Conservation (phyloP, 2,113 vertebrate genomes). For the Clarias macrocephalus region DNA sequence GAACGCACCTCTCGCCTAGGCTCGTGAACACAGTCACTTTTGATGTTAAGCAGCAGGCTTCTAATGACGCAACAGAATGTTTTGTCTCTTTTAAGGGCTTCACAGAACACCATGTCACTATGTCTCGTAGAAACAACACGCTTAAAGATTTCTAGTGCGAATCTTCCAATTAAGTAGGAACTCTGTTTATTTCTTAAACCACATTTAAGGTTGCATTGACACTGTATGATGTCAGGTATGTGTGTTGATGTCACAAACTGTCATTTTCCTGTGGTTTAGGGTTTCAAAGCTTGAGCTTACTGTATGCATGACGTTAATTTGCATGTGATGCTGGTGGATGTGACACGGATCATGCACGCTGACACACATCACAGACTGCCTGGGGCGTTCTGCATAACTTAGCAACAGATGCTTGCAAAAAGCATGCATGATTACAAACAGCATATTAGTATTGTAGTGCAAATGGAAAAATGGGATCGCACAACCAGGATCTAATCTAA, state of each 20-base stretch:
- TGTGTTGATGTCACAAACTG: background rate
- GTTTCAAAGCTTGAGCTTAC: background rate
- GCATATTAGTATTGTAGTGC: background rate
- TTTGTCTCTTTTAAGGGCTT: background rate
- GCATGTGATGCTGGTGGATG: background rate
- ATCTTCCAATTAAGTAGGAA: background rate
- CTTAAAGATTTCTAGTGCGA: background rate
- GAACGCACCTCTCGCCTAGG: constrained; percentile 23
- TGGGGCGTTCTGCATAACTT: background rate
- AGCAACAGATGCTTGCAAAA: constrained; percentile 6
- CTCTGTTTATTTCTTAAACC: background rate
- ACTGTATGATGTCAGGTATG: background rate
- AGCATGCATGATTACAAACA: background rate
- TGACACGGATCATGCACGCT: background rate
- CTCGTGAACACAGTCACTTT: background rate
- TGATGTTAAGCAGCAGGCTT: constrained; percentile 13
- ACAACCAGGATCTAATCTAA: background rate
- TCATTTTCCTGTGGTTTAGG: background rate
- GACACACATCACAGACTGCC: background rate
- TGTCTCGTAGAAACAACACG: background rate
- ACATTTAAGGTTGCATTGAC: background rate
- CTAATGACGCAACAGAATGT: background rate
- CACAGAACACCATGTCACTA: background rate
- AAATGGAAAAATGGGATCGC: background rate
- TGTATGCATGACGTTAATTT: background rate